Evolutionary conservation across 92 coral and sea anemone genomes (phyloP).

Genomic region (Phymanthus crucifer): DNA sequence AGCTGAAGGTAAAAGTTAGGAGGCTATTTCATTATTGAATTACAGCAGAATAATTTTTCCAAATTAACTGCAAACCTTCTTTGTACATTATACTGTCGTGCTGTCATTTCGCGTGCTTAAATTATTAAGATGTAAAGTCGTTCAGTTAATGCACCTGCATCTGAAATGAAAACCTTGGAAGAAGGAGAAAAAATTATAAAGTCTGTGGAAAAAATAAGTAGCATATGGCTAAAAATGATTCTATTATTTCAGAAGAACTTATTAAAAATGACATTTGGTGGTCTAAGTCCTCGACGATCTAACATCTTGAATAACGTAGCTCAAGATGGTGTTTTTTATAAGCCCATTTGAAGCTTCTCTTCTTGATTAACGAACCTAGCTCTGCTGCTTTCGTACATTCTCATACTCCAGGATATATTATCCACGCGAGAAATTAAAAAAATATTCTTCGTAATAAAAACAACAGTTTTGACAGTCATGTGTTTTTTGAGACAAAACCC

Average conservation of each 20-base stretch:
- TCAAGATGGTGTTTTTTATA: background rate
- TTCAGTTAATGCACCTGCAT: background rate
- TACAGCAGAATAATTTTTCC: background rate
- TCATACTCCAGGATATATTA: background rate
- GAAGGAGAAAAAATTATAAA: background rate
- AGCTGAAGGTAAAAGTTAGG: background rate
- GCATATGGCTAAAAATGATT: background rate
- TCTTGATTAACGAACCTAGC: too few species aligned
- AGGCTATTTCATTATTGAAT: background rate
- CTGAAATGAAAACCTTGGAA: background rate
- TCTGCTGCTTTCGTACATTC: background rate
- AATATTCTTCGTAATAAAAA: background rate
- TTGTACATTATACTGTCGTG: background rate
- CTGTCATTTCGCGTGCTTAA: background rate
- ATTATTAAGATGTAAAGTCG: background rate
- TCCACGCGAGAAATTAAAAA: background rate
- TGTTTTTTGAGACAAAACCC: background rate
- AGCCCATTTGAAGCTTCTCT: background rate
- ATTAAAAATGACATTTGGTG: background rate
- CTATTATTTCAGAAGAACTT: background rate
- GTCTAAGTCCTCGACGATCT: background rate
- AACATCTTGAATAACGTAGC: constrained; percentile 3
- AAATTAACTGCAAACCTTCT: background rate
- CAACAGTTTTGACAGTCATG: background rate
- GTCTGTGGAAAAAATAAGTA: background rate